Conservation (phyloP, 2,113 vertebrate genomes). For the Catagonus wagneri region DNA sequence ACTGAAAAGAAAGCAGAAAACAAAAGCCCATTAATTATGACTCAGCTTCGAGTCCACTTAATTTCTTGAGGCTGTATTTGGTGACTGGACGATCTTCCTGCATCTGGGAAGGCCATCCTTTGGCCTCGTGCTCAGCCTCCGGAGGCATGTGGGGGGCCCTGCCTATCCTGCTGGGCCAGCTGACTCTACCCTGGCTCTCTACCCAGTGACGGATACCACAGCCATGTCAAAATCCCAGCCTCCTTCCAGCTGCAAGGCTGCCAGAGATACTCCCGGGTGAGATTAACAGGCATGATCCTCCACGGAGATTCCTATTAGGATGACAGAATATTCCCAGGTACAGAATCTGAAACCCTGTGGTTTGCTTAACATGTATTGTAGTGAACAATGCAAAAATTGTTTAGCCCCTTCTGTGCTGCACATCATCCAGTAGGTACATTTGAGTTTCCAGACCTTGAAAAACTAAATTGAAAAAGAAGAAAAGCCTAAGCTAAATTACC, state of each 20-base stretch:
- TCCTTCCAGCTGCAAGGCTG: background rate
- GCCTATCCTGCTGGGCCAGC: background rate
- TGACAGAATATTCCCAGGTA: background rate
- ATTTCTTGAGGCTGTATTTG: background rate
- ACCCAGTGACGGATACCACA: background rate
- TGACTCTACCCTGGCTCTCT: background rate
- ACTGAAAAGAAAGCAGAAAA: constrained; percentile 87
- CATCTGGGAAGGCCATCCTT: background rate
- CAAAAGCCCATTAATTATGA: constrained; percentile 74
- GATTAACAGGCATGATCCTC: background rate
- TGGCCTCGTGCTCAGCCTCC: background rate
- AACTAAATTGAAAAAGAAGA: background rate
- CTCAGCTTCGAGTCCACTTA: background rate
- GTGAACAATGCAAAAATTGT: background rate
- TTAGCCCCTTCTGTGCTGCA: background rate
- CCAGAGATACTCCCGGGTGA: background rate
- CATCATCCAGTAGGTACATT: background rate
- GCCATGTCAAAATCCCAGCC: background rate
- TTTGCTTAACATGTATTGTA: background rate
- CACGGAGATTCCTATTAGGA: background rate
- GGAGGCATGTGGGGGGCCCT: background rate
- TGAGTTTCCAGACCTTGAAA: background rate
- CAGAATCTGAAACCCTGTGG: background rate
- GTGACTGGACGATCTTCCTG: background rate
- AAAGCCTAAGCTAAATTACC: constrained; percentile 22